Evolutionary conservation across 2,797 vertebrate species (phyloP).

Genomic region (Lepus townsendii): DNA sequence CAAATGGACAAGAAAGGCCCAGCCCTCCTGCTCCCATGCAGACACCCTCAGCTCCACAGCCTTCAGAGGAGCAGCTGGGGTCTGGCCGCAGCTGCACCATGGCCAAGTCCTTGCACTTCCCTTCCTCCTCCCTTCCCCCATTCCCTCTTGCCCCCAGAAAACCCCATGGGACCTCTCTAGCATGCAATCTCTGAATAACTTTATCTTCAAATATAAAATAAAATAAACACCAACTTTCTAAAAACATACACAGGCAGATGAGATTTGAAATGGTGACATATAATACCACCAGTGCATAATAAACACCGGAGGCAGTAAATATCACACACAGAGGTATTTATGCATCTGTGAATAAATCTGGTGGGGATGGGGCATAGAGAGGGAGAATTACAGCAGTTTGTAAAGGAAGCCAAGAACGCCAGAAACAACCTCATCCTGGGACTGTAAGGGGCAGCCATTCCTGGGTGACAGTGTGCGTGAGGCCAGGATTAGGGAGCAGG

Average conservation of each 20-base stretch:
- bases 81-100: not conserved
- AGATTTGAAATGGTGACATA: not conserved
- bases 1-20: not conserved
- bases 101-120: not conserved
- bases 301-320: not conserved
- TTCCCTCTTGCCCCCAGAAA: not conserved
- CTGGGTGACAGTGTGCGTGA: not conserved
- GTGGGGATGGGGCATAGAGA: not conserved
- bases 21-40: not conserved
- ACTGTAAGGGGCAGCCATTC: not conserved
- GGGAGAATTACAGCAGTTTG: not conserved
- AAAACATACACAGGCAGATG: not conserved
- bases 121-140: not conserved
- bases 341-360: not conserved
- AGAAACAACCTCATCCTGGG: not conserved
- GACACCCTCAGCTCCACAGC: not conserved
- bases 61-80: not conserved
- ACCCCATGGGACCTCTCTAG: not conserved
- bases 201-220: constrained; percentile 3
- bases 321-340: not conserved
- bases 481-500: not conserved
- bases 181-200: not conserved
- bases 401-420: not conserved
- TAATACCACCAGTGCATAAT: not conserved
- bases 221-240: not conserved